Evolutionary conservation across 1,140 invertebrate species (phyloP).

Genomic region (Euwallacea fornicatus): DNA sequence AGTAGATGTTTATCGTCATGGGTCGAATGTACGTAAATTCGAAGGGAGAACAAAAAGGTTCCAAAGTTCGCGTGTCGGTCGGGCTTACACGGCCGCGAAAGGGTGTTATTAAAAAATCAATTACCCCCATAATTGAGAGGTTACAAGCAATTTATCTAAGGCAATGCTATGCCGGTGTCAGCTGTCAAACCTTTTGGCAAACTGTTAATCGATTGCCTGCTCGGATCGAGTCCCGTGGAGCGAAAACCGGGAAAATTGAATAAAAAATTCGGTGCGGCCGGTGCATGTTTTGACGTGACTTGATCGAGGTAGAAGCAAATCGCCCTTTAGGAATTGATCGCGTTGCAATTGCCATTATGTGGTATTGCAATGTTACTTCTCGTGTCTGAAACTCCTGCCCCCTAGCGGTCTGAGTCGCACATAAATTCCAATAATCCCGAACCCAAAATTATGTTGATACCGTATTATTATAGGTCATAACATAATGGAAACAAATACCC

Average conservation of each 20-base stretch:
- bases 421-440: too few species aligned
- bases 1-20: too few species aligned
- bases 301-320: not conserved
- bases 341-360: too few species aligned
- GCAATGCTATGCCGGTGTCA: conserved; percentile 18
- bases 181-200: conserved; percentile 24
- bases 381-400: too few species aligned
- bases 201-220: conserved; percentile 15
- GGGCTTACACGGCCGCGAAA: not conserved
- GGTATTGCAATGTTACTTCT: too few species aligned
- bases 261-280: not conserved
- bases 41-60: too few species aligned
- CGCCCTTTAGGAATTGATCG: not conserved
- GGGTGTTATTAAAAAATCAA: conserved; percentile 16
- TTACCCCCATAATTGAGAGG: conserved; percentile 12
- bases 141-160: conserved; percentile 22
- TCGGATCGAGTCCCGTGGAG: not conserved
- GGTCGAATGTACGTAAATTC: too few species aligned
- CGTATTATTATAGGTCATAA: not conserved
- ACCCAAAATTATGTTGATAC: too few species aligned
- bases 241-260: conserved; percentile 14
- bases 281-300: not conserved
- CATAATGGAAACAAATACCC: not conserved
- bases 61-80: not conserved
- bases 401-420: too few species aligned